Base-by-base conservation (phyloP, 2,113 vertebrate genomes). In the Xenopus laevis region DNA sequence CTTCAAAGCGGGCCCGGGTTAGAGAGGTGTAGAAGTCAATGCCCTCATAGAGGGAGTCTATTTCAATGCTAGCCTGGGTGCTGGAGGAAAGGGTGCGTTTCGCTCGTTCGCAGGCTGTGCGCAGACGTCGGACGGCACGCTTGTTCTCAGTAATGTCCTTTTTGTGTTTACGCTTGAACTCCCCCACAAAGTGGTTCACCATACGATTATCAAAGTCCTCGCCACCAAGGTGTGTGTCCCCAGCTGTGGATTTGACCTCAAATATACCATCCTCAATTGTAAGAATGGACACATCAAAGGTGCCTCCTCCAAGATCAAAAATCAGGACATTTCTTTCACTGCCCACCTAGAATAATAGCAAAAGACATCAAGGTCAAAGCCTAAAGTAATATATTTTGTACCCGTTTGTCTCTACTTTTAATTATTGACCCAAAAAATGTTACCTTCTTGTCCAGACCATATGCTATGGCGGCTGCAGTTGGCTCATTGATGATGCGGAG, bases 231-330 rank as follows among this genome's bases (percentile, higher is more conserved):
- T 97, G 95, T 4, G 94, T 97, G 87, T 97, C 95, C 0, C 95
- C 94, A 0, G 94, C 95, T 0, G 95, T 96, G 23, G 95, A 79
- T 81, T 96, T 97, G 27, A 97, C 94, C 82, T 97, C 95, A 78
- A 97, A 97, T 67, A 97, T 95, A 7, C 95, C 95, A 46, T 96
- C 94, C n/a, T 97, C 94, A 52, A 96, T 97, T 18, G 94, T 96
- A 78, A 97, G 85, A 70, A 96, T 90, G 15, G 94, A 95, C 40
- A 97, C 94, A 59, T 97, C 95, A 44, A 97, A 97, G 6, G 95
- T 97, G 47, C 95, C 95, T 7, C 95, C 95, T 2, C 94, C 95
- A 10, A 97, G 87, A 79, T 96, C 94, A 74, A 96, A 96, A 79
- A 96, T 96, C 4, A 97, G 89, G 17, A 97, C 94, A 7, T 96